Percentiles rank a stretch among this genome's conserved stretches.
phyloP scores from a whole-genome alignment of 2,113 vertebrate genomes.

The Anolis carolinensis region DNA sequence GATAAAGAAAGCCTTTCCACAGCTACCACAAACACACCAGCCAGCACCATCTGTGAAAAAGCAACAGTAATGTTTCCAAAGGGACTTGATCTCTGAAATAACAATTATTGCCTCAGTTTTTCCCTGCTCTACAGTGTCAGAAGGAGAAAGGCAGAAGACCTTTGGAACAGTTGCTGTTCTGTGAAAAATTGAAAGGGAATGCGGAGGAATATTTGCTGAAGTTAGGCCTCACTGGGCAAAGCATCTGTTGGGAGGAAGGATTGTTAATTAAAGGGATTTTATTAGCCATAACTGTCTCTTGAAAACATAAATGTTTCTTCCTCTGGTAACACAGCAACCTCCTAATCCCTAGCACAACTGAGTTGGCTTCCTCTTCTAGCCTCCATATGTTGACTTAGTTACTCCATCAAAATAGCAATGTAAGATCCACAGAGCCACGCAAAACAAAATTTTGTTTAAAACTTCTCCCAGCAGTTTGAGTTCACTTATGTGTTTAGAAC shows the following conservation, averaged over 20 bases:
- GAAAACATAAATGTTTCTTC: background rate
- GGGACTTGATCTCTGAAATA: slow-evolving; percentile 19
- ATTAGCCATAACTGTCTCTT: background rate
- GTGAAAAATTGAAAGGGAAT: background rate
- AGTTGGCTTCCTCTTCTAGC: background rate
- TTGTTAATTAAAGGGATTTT: background rate
- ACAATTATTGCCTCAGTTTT: slow-evolving; percentile 20
- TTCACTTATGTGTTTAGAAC: background rate
- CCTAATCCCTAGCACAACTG: background rate
- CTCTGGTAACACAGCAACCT: background rate
- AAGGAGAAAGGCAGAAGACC: slow-evolving; percentile 5
- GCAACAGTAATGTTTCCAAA: slow-evolving; percentile 17
- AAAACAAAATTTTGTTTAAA: background rate
- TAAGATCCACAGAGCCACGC: no score
- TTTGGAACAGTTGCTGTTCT: background rate
- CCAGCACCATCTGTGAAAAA: slow-evolving; percentile 28
- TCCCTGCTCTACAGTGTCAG: background rate
- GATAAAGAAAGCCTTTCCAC: slow-evolving; percentile 5
- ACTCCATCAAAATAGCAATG: background rate
- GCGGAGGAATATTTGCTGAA: background rate
- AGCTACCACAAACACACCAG: background rate
- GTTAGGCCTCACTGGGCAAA: background rate
- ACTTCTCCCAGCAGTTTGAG: background rate
- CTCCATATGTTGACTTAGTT: background rate
- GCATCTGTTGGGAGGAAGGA: background rate